Evolutionary conservation across 2,113 vertebrate species (phyloP), one percentile per base, ranked within the genome.

Genomic region (Prolemur simus): DNA sequence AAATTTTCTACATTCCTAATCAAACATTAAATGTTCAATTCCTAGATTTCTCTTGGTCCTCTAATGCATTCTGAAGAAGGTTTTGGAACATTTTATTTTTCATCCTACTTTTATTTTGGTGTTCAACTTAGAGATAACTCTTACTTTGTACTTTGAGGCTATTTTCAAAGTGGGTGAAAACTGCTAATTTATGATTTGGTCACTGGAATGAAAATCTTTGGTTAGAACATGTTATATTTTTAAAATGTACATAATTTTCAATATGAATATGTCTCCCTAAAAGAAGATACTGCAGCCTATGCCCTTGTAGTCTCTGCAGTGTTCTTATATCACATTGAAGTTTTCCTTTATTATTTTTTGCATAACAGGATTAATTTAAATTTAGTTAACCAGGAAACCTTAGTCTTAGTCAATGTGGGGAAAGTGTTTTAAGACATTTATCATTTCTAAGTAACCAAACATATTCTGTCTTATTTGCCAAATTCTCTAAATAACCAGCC

Each of bases 111-210:
- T 71, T 78, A 77, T 78, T 73, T 93, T 39, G n/a, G 29, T 87
- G 8, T 87, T 95, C 27, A 34, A 74, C 18, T 86, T 58, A 45
- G 52, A 94, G 37, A 90, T 73, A 71, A 92, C 18, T 23, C 18
- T 96, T 84, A 69, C 25, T 88, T 82, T 80, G n/a, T 71, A 58
- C 21, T 60, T 88, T 80, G 25, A 69, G 15, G 47, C 20, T 89
- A 73, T 81, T 97, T 97, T 94, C 66, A 86, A 96, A 96, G 54
- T 82, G 8, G 2, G 49, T 49, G 45, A 69, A 69, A 47, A 64
- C 23, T 63, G 60, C 17, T 86, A 80, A 64, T 47, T 89, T 96
- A 89, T 52, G 21, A 93, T 60, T 91, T 89, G 60, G 32, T 68
- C 20, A 60, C 54, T 73, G 73, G 77, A 93, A 86, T 93, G 76